Conservation (phyloP, 2,113 vertebrate species). For the Hyla sarda region DNA sequence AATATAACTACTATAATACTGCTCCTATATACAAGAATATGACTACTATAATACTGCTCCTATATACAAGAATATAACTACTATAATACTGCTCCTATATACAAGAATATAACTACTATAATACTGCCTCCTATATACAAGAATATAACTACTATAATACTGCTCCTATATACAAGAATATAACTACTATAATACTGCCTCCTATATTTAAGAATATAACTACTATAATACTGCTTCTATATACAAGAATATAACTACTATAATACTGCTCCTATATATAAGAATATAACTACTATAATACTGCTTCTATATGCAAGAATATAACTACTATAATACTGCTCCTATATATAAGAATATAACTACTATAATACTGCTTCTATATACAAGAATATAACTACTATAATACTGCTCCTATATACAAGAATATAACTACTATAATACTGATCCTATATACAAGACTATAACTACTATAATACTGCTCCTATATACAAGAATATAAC, state of each 20-base stretch:
- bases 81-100: not conserved
- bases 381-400: constrained; percentile 19
- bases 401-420: constrained; percentile 11
- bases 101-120: constrained; percentile 16
- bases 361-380: too few species aligned
- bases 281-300: too few species aligned
- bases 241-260: too few species aligned
- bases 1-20: too few species aligned
- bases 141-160: constrained; percentile 4
- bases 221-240: not conserved
- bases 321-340: too few species aligned
- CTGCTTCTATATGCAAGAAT: too few species aligned
- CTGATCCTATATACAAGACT: too few species aligned
- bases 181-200: constrained; percentile 10
- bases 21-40: too few species aligned
- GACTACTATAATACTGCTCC: too few species aligned
- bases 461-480: constrained; percentile 11
- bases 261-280: too few species aligned
- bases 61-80: too few species aligned
- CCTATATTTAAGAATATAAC: not conserved
- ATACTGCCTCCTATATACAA: not conserved
- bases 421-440: constrained; percentile 25
- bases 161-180: not conserved
- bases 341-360: too few species aligned
- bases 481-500: constrained; percentile 5